Base-by-base conservation (phyloP, 1,140 invertebrate genomes). In the Triops longicaudatus region DNA sequence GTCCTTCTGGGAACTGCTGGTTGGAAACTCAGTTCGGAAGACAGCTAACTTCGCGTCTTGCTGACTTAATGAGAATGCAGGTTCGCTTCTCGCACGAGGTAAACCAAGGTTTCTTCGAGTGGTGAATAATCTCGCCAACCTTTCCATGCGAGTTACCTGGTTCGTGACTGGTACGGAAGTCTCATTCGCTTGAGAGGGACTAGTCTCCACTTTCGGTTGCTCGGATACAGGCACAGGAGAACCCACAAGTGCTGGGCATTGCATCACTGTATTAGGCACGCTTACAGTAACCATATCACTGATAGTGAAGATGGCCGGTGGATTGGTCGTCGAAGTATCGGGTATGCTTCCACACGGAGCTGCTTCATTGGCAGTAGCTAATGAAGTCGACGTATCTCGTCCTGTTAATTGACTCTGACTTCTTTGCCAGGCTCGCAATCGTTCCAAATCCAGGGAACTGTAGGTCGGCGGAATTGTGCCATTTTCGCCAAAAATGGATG, bases 401-500 rank as follows among this genome's bases (percentile, higher is more conserved):
- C 10, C 12, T 9, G 74, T 11, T n/a, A 26, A 44, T 26, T 43
- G 37, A 28, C 26, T 75, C 26, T 75, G 26, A 63, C 50, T 63
- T 63, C 50, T 63, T 63, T 63, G 50, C 50, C 50, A 63, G 17
- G 50, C 50, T 63, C 50, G 50, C 50, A 63, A 63, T 22, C 50
- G 14, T 44, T 75, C 6, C n/a, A 77, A 77, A 41, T 31, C 76
- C 7, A 77, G 72, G n/a, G 72, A 73, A 31, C 76, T 77, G 76
- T 77, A 77, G 27, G 76, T 73, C 10, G 76, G 76, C 14, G 76
- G 76, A 73, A 44, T 44, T 4, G 22, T 42, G 31, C 31, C 76
- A n/a, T 83, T 83, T 76, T 84, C 84, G 0, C 85, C 84, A 27
- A 85, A 86, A 37, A 86, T 85, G 42, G 84, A 85, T 17, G 85